phyloP scores from a whole-genome alignment of 1,140 invertebrate species.

The Drosophila setifemur region DNA sequence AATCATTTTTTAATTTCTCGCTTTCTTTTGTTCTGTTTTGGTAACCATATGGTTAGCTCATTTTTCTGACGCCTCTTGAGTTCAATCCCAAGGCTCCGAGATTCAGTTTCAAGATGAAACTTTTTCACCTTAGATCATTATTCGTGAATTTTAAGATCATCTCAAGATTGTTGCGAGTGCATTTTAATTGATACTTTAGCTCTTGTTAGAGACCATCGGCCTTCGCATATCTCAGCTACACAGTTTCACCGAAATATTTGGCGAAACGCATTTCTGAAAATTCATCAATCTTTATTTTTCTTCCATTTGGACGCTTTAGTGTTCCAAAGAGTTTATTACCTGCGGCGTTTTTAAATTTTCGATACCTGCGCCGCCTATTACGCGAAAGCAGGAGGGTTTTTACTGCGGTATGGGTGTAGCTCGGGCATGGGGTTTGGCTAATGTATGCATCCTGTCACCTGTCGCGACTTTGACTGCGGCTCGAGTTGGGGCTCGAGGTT shows the following conservation, averaged over 20 bases:
- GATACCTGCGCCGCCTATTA: constrained; percentile 67
- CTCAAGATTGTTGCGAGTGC: constrained; percentile 71
- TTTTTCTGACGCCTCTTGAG: constrained; percentile 41
- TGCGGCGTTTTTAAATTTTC: constrained; percentile 53
- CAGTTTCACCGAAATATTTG: constrained; percentile 65
- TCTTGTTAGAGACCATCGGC: constrained; percentile 68
- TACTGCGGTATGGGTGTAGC: neutral
- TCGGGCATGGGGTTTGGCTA: constrained; percentile 11
- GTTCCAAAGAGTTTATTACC: constrained; percentile 47
- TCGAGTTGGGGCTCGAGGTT: neutral
- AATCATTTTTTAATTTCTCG: constrained; percentile 68
- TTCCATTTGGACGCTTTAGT: neutral
- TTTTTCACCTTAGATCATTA: constrained; percentile 38
- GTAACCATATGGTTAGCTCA: constrained; percentile 42
- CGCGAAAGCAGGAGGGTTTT: constrained; percentile 23
- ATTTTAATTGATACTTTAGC: constrained; percentile 81
- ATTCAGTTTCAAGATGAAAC: constrained; percentile 25
- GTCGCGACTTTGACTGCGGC: constrained; percentile 22
- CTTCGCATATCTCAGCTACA: constrained; percentile 2
- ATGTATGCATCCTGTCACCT: constrained; percentile 53
- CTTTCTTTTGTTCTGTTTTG: constrained; percentile 46
- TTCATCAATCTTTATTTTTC: constrained; percentile 60
- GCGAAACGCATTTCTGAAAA: constrained; percentile 66
- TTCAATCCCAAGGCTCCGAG: constrained; percentile 1
- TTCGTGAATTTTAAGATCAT: constrained; percentile 72